These are phyloP conservation scores for Pomatostomus ruficeps DNA, from an alignment of 2,113 vertebrate species.

Conservation along the genomic window DNA sequence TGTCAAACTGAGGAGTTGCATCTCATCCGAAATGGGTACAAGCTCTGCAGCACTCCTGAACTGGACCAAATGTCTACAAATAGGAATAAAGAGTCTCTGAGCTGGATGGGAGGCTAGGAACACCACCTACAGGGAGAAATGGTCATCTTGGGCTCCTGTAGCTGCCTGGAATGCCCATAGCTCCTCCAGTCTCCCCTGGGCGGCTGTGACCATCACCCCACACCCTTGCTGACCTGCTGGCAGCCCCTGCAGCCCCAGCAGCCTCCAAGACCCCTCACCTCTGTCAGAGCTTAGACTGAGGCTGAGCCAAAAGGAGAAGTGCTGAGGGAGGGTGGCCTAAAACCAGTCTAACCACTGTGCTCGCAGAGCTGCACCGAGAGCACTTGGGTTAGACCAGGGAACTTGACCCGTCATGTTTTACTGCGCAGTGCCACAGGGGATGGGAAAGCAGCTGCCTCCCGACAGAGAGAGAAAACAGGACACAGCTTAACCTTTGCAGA, in stretches of 20 bases:
- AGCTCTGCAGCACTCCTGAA: not conserved
- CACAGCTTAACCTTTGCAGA: not conserved
- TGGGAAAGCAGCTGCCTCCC: not conserved
- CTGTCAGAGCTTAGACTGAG: not conserved
- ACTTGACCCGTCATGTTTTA: not conserved
- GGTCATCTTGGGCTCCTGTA: not conserved
- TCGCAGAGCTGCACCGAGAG: not conserved
- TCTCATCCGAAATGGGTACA: not conserved
- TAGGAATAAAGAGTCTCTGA: fast-evolving
- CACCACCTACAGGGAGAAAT: not conserved
- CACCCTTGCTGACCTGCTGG: not conserved
- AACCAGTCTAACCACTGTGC: not conserved
- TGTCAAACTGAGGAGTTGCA: fast-evolving
- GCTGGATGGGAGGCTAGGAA: not conserved
- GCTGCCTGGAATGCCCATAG: not conserved
- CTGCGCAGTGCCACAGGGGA: fast-evolving
- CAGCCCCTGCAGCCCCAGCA: not conserved
- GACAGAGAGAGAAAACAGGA: not conserved
- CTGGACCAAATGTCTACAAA: not conserved
- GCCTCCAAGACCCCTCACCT: not conserved
- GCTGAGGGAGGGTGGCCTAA: not conserved
- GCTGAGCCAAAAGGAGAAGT: not conserved
- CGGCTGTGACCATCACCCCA: not conserved
- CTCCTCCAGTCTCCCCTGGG: not conserved
- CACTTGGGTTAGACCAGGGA: not conserved